Evolutionary conservation across 2,797 vertebrate species (phyloP), one percentile per base, ranked within the genome.

Genomic region (Danio aesculapii): DNA sequence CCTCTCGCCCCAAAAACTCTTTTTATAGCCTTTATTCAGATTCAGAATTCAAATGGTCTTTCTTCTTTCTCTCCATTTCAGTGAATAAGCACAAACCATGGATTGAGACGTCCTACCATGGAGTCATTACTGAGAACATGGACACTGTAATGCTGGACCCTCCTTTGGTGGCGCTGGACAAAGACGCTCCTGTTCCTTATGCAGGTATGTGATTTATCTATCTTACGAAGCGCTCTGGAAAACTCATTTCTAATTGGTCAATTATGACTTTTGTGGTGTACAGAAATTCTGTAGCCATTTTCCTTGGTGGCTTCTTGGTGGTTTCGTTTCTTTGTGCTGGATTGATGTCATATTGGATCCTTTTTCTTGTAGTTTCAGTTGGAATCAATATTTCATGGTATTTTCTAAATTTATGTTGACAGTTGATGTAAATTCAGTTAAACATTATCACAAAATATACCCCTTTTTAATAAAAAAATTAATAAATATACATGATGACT

Each of bases 1-100:
- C 30, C 30, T 30, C 30, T 30, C 30, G 30, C 30, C 30, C 30
- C 30, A 30, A 30, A 30, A 1, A 30, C 1, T 30, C 30, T 30
- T 17, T 39, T 1, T 46, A 44, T 57, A 47, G 13, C 19, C 16
- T 64, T 41, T 9, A 14, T 52, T 46, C 12, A 10, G 19, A 14
- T 41, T 30, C 8, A 10, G 16, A 13, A 43, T 72, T 19, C 10
- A n/a, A 52, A 61, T 47, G 49, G 1, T 47, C 16, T 30, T 30
- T 47, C 16, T 30, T 30, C 30, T 44, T 16, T 63, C 49, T 14
- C 64, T 75, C 55, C 50, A 17, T 61, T 91, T 62, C 87, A 99
- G 98, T 99, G 81, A 99, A 99, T 91, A 99, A 98, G 88, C 98
- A 99, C 92, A 99, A 99, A 85, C 98, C 98, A 2, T 99, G 98